phyloP scores from a whole-genome alignment of 2,797 vertebrate species.

The Pangasius macronema region DNA sequence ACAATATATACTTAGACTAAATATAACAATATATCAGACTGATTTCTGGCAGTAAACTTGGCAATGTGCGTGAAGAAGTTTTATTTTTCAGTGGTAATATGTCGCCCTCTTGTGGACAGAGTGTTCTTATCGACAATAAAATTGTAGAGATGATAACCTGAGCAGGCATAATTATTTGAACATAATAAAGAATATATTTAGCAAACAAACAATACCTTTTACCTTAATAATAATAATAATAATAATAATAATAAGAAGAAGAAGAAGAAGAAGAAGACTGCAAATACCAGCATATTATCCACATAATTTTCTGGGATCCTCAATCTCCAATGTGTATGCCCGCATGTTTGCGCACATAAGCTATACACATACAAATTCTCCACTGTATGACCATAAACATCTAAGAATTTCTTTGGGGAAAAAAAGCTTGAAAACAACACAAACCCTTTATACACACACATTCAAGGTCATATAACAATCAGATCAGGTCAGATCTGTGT shows the following conservation, averaged over 20 bases:
- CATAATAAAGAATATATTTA: not conserved
- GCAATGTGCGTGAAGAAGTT: no score
- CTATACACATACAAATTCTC: not conserved
- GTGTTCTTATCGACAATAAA: not conserved
- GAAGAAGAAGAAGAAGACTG: not conserved
- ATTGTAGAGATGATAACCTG: not conserved
- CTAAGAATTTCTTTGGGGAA: not conserved
- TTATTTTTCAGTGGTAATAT: not conserved
- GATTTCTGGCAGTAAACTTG: not conserved
- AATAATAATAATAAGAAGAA: no score
- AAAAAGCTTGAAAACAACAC: not conserved
- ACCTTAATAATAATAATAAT: no score
- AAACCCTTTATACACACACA: not conserved
- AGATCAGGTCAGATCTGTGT: not conserved
- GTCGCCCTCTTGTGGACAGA: conserved; percentile 42
- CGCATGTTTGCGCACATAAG: not conserved
- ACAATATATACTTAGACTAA: not conserved
- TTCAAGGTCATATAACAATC: not conserved
- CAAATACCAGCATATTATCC: not conserved
- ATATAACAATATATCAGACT: not conserved
- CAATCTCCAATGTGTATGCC: not conserved
- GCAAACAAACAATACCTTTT: not conserved
- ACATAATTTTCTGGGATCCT: not conserved
- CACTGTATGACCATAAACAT: conserved; percentile 3
- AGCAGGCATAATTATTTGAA: not conserved